Percentiles rank a stretch among this genome's conserved stretches.
phyloP scores from a whole-genome alignment of 2,113 vertebrate genomes.

The Clarias macrocephalus region DNA sequence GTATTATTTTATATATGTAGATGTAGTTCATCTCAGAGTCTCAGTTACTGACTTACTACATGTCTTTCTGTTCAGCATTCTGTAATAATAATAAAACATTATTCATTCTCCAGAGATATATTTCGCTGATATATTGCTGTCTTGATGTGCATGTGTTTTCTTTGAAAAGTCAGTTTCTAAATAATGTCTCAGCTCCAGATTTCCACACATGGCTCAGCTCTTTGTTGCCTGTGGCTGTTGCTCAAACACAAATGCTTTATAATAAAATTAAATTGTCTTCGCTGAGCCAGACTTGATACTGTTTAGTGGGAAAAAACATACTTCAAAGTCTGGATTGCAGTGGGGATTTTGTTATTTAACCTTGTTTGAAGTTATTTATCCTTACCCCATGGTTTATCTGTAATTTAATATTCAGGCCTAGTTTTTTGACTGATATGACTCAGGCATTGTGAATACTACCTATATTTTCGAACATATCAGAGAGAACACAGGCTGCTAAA shows the following conservation, averaged over 20 bases:
- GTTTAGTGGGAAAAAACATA: conserved; percentile 52
- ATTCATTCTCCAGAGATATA: not conserved
- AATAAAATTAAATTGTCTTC: conserved; percentile 58
- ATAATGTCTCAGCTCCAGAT: not conserved
- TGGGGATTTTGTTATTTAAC: conserved; percentile 36
- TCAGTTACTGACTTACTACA: not conserved
- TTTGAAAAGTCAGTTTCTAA: conserved; percentile 17
- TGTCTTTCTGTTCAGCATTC: not conserved
- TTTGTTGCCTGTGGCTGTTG: conserved; percentile 32
- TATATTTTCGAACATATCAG: conserved; percentile 50
- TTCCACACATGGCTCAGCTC: conserved; percentile 24
- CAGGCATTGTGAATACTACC: conserved; percentile 17
- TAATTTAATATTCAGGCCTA: conserved; percentile 57
- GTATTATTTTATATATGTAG: conserved; percentile 49
- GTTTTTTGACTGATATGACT: not conserved
- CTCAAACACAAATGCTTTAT: conserved; percentile 29
- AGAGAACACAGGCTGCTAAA: conserved; percentile 52
- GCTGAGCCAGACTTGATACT: conserved; percentile 55
- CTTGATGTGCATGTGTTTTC: not conserved
- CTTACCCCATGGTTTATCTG: conserved; percentile 18
- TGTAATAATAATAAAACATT: not conserved
- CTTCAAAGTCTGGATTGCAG: conserved; percentile 51
- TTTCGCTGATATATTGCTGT: not conserved
- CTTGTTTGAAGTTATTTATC: conserved; percentile 47
- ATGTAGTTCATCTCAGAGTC: not conserved